Conservation (phyloP, 2,797 vertebrate species). For the Falco cherrug region DNA sequence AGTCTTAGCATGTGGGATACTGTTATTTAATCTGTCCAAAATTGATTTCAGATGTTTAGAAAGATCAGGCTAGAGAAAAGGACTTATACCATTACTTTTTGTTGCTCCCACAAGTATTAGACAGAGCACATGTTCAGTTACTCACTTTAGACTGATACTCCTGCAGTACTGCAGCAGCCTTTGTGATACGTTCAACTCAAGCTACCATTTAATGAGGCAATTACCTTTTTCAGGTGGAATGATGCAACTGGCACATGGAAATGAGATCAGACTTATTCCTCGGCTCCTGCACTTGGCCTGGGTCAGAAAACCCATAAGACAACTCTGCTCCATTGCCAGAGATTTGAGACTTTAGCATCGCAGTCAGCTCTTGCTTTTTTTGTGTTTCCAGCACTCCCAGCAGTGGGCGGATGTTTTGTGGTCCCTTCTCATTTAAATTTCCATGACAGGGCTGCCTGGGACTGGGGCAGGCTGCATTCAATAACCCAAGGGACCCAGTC, state of each 20-base stretch:
- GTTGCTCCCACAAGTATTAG: background rate
- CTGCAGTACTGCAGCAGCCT: background rate
- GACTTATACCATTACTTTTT: background rate
- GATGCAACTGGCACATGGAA: background rate
- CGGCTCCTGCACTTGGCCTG: background rate
- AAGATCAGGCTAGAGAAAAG: background rate
- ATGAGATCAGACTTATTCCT: background rate
- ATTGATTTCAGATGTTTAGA: background rate
- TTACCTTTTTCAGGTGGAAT: background rate
- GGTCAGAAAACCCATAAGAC: background rate
- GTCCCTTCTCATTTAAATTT: background rate
- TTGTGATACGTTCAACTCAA: background rate
- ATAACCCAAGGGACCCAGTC: background rate
- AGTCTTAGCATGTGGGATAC: background rate
- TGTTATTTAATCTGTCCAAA: background rate
- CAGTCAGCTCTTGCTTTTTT: background rate
- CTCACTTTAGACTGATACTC: background rate
- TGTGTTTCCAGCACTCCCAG: background rate
- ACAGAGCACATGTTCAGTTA: background rate
- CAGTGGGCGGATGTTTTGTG: background rate
- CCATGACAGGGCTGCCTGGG: background rate
- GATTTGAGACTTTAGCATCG: background rate
- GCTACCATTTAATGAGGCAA: background rate
- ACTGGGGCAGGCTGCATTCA: background rate
- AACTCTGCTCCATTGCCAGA: background rate